Evolutionary conservation across 2,888 invertebrate genomes (phyloP).

Genomic region (Diadegma fenestrale): DNA sequence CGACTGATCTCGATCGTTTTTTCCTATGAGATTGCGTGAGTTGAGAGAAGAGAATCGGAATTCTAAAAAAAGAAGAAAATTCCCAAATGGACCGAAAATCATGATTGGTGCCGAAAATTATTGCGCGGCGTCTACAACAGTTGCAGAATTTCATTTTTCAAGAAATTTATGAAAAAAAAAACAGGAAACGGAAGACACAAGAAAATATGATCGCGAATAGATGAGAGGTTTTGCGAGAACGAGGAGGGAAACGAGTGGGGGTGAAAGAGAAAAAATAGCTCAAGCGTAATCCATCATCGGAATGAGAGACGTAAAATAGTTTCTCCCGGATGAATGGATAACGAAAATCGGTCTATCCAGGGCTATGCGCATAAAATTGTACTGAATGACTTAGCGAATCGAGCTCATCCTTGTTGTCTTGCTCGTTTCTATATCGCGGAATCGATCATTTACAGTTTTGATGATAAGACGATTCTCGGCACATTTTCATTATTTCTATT

Average conservation of each 20-base stretch:
- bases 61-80: background rate
- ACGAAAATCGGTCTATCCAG: conserved; percentile 53
- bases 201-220: conserved; percentile 29
- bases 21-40: background rate
- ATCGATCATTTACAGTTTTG: conserved; percentile 52
- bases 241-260: conserved; percentile 10
- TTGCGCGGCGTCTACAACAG: background rate
- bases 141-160: background rate
- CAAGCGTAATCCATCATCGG: conserved; percentile 61
- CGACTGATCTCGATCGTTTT: background rate
- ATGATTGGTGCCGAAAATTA: background rate
- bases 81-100: background rate
- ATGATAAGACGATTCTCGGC: conserved; percentile 60
- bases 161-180: conserved; percentile 27
- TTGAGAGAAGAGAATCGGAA: background rate
- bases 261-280: conserved; percentile 33
- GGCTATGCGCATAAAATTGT: conserved; percentile 52
- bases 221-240: conserved; percentile 2
- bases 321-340: conserved; percentile 60
- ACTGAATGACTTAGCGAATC: conserved; percentile 59
- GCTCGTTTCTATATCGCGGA: background rate
- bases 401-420: conserved; percentile 18
- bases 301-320: conserved; percentile 58
- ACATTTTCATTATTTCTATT: conserved; percentile 27
- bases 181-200: conserved; percentile 20